Percentiles rank a stretch among this genome's conserved stretches.
Evolutionary conservation across 2,797 vertebrate species (phyloP).

Genomic region (Arremon brunneinucha): DNA sequence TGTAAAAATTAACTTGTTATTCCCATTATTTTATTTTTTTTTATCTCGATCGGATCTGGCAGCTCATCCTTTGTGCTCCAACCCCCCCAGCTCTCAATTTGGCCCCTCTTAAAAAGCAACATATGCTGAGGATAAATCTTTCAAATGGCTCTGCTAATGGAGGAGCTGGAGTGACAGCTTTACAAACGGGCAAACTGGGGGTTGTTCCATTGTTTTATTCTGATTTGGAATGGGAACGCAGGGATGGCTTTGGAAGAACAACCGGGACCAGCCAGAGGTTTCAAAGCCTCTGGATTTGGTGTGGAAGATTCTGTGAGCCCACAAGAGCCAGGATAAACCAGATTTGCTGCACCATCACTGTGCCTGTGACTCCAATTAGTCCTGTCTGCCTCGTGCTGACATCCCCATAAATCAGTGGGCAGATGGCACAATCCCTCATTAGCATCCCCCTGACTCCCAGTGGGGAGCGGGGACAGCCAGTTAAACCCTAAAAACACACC

Average conservation of each 20-base stretch:
- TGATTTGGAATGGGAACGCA: constrained; percentile 15
- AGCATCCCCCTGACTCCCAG: constrained; percentile 45
- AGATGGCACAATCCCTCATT: constrained; percentile 66
- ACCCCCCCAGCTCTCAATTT: constrained; percentile 65
- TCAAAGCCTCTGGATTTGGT: neutral
- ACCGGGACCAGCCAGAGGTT: neutral
- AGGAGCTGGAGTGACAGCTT: constrained; percentile 72
- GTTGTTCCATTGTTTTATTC: constrained; percentile 47
- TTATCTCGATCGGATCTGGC: neutral
- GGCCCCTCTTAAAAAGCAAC: constrained; percentile 64
- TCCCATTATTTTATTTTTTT: neutral
- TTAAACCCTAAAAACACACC: neutral
- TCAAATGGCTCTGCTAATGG: constrained; percentile 74
- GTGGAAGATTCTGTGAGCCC: neutral
- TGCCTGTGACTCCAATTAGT: constrained; percentile 73
- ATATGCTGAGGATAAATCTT: constrained; percentile 74
- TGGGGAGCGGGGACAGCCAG: neutral
- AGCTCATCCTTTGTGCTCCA: constrained; percentile 42
- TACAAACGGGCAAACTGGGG: constrained; percentile 74
- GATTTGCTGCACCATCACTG: constrained; percentile 59
- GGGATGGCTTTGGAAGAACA: constrained; percentile 37
- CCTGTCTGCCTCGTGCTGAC: constrained; percentile 67
- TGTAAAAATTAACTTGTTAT: neutral
- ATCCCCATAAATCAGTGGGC: constrained; percentile 58
- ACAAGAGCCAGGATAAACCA: constrained; percentile 33